Evolutionary conservation across 2,797 vertebrate species (phyloP), one percentile per base, ranked within the genome.

Genomic region (Centroberyx gerrardi): DNA sequence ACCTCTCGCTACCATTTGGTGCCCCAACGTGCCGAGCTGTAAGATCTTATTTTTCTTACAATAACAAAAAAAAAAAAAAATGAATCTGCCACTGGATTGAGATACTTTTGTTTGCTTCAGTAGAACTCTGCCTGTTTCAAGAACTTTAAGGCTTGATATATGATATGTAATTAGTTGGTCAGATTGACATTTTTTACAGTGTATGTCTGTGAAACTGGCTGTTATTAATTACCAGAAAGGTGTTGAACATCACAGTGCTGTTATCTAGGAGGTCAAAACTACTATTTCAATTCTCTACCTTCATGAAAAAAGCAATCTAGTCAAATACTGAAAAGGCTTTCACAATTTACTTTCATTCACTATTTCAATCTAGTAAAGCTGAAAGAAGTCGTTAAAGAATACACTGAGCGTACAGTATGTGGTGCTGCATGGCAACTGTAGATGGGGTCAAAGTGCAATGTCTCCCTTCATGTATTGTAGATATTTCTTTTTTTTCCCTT

Each of bases 201-300:
- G 73, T 38, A 0, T 7, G 27, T 44, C 72, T 80, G 78, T 80
- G 72, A 74, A 76, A 70, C 38, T 58, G 64, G 48, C 70, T 40
- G 55, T 77, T 62, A 75, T 87, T 84, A 87, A 87, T 90, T 88
- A 85, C 76, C 65, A 72, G 72, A 68, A 66, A 80, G 76, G 69
- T 86, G 84, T 82, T 79, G 78, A 80, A 74, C 86, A 82, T 78
- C 72, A 12, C 52, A 15, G 44, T 78, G 76, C 44, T 76, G 74
- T 85, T 86, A 90, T 89, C 85, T 84, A 80, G 78, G 44, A 13
- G 13, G 44, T 46, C 33, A 36, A 4, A 82, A 80, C 83, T 84
- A 80, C 67, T 54, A 79, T 9, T 80, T 68, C 75, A 82, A 76
- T 81, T 74, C 80, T 84, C 76, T 77, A 33, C 64, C 75, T 72